Evolutionary conservation across 1,140 invertebrate genomes (phyloP).

Genomic region (Drosophila melanogaster): DNA sequence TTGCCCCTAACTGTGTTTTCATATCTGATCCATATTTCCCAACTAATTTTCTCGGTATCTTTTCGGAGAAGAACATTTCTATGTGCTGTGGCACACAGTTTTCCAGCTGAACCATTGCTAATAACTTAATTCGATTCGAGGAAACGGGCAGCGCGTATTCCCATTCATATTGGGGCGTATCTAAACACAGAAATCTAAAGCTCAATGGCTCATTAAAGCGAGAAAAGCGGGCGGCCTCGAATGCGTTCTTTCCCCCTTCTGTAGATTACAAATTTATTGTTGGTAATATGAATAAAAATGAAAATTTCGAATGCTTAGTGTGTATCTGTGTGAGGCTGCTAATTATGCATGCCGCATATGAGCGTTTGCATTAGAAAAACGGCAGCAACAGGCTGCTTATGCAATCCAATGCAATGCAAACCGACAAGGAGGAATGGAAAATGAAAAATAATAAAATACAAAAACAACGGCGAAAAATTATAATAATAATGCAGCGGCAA

Average conservation of each 20-base stretch:
- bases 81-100: constrained; percentile 46
- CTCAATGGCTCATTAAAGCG: constrained; percentile 79
- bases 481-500: constrained; percentile 71
- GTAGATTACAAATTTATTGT: constrained; percentile 80
- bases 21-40: constrained; percentile 38
- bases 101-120: constrained; percentile 64
- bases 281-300: constrained; percentile 74
- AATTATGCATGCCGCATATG: constrained; percentile 81
- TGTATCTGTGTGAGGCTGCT: constrained; percentile 48
- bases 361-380: constrained; percentile 62
- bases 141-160: constrained; percentile 49
- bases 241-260: background rate
- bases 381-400: constrained; percentile 73
- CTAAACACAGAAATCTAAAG: constrained; percentile 79
- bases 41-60: constrained; percentile 8
- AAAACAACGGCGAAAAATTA: constrained; percentile 67
- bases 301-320: constrained; percentile 60
- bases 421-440: constrained; percentile 30
- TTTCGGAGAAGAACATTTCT: constrained; percentile 45
- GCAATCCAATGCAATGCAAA: constrained; percentile 54
- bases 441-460: constrained; percentile 43
- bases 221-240: constrained; percentile 8
- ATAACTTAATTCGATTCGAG: constrained; percentile 82
- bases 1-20: constrained; percentile 13
- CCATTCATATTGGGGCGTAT: constrained; percentile 64